Percentiles rank a stretch among this genome's conserved stretches.
Evolutionary conservation across 2,113 vertebrate genomes (phyloP).

Genomic region (Sander vitreus): DNA sequence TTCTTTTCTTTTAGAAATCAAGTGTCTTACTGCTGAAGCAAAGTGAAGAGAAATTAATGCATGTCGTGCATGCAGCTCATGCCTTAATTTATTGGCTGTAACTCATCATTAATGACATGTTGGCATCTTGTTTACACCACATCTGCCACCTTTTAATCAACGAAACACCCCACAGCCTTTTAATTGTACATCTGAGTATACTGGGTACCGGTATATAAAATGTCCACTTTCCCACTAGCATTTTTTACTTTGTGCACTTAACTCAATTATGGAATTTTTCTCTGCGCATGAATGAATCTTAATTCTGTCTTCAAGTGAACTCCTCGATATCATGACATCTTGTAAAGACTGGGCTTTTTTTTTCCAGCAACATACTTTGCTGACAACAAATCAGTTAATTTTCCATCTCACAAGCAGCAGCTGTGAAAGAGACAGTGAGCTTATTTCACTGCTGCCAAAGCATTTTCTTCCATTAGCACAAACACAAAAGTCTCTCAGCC

Average conservation of each 20-base stretch:
- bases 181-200: background rate
- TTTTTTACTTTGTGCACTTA: conserved; percentile 35
- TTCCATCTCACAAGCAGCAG: conserved; percentile 40
- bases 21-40: background rate
- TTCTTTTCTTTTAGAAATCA: background rate
- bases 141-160: background rate
- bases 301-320: conserved; percentile 27
- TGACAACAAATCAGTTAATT: conserved; percentile 27
- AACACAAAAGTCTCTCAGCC: conserved; percentile 6
- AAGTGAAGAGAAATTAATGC: background rate
- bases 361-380: background rate
- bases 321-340: conserved; percentile 10
- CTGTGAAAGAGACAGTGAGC: background rate
- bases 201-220: background rate
- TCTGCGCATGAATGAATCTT: conserved; percentile 19
- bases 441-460: background rate
- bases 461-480: background rate
- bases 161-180: background rate
- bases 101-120: background rate
- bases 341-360: background rate
- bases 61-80: background rate
- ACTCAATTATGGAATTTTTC: background rate
- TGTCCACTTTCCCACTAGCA: background rate
- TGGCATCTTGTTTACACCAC: background rate
- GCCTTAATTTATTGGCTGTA: background rate